Base-by-base conservation (phyloP, 2,797 vertebrate genomes). In the Scolopax bukidnonensis region DNA sequence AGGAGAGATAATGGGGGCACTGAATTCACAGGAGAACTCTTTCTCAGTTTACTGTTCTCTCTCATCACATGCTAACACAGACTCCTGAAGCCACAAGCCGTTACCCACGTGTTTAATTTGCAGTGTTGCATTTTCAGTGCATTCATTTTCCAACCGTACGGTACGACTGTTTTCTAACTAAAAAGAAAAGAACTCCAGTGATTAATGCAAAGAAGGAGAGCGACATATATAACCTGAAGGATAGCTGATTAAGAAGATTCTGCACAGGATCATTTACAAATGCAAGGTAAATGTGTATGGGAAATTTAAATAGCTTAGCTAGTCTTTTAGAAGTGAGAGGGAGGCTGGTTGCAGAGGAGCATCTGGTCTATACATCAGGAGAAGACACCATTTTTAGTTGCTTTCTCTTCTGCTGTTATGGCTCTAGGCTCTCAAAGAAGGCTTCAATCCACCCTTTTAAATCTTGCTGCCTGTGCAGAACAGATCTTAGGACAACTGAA, bases 1-100 rank as follows among this genome's bases (percentile, higher is more conserved):
- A 92, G 82, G 89, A 91, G 87, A 92, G 96, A 79, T 83, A 97
- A 97, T 16, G 90, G 96, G 97, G 96, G 93, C 97, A 95, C 63
- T 76, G 86, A 97, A 97, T 97, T 86, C 97, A 90, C 97, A 96
- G 67, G 96, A 95, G 97, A 92, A 75, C 90, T 65, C 91, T 14
- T 75, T 73, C 61, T 83, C 51, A 73, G 81, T 94, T 95, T 96
- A 87, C 91, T 95, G 1, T 56, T 93, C 16, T 48, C 88, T 78
- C 95, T 68, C 16, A 7, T 93, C 96, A 87, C 90, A 53, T 7
- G 30, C 8, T 92, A 92, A 73, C 90, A 80, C 75, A 82, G 87
- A 38, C 74, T 50, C 63, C 88, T 6, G 9, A 47, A 70, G 91
- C 88, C 88, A 74, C 16, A 8, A 67, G 78, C 82, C 20, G 1